These are phyloP conservation scores for Tupiocoris notatus DNA, from an alignment of 2,888 invertebrate species.

Conservation along the genomic window DNA sequence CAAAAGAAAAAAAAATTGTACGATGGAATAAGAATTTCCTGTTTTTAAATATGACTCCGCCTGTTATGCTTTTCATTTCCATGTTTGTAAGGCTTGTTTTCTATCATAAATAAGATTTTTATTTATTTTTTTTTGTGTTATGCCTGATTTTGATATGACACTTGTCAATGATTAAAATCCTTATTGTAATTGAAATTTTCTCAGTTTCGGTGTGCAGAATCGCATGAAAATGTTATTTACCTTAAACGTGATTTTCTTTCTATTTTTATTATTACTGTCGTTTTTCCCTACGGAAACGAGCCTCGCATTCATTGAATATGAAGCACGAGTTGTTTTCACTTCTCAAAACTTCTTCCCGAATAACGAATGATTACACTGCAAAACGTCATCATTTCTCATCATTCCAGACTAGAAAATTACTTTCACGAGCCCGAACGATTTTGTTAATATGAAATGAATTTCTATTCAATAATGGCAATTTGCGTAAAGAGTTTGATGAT, in stretches of 20 bases:
- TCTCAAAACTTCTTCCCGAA: constrained; percentile 30
- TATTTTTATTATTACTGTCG: no score
- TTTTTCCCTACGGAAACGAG: no score
- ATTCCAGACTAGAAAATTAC: constrained; percentile 16
- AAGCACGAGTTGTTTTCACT: not conserved
- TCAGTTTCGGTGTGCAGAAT: no score
- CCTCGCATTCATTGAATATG: not conserved
- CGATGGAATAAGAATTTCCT: not conserved
- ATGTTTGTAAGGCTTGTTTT: not conserved
- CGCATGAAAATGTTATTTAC: no score
- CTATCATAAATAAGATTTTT: no score
- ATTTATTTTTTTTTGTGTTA: no score
- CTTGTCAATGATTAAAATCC: no score
- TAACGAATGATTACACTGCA: constrained; percentile 4
- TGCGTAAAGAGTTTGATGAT: not conserved
- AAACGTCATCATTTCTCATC: constrained; percentile 11
- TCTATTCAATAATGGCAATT: constrained; percentile 1
- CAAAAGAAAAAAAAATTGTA: constrained; percentile 40
- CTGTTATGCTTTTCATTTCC: not conserved
- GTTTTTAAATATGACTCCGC: not conserved
- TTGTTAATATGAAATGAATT: not conserved
- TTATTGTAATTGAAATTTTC: no score
- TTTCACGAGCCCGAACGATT: constrained; percentile 1
- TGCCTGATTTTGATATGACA: no score
- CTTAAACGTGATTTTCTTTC: no score